Evolutionary conservation across 2,888 invertebrate species (phyloP), one percentile per base, ranked within the genome.

Genomic region (Athalia circularis): DNA sequence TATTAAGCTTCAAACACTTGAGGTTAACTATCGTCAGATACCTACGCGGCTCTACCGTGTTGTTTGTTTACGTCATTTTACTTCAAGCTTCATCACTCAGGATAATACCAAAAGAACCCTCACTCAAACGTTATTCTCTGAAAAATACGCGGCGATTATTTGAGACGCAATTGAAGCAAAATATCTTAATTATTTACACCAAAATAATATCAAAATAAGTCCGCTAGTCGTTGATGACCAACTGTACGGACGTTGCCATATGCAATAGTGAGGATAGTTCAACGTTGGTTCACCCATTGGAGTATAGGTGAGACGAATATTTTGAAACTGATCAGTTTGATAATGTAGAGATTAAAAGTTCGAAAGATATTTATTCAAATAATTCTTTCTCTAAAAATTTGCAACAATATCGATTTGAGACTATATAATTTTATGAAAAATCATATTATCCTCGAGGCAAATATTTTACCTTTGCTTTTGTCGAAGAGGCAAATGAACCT

Each of bases 11-110:
- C n/a, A 29, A 8, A 50, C 43, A 43, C 62, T 75, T 61, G 75
- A 75, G 75, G 75, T 75, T 75, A 75, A 64, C 62, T 50, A 43
- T 50, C 75, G 75, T 75, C 75, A 75, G n/a, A 62, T 75, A 48
- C 62, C n/a, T 48, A 72, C 52, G 59, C 72, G 72, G 72, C 59
- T 59, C 43, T n/a, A 45, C n/a, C 57, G 45, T 7, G 47, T 43
- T 57, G 59, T 75, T 61, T 75, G 75, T 75, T 75, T 75, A 75
- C 75, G 75, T 75, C 52, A 64, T 64, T 62, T 62, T 15, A 64
- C 15, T 15, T 50, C 5, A 29, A 29, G 4, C 45, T 75, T 75
- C 62, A 48, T 62, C 4, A 5, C 47, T 45, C 45, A 57, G 47
- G n/a, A 72, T 15, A 57, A 13, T 8, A 59, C 8, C 29, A 8